These are phyloP conservation scores for Physella acuta DNA, from an alignment of 1,140 invertebrate species.

Conservation along the genomic window DNA sequence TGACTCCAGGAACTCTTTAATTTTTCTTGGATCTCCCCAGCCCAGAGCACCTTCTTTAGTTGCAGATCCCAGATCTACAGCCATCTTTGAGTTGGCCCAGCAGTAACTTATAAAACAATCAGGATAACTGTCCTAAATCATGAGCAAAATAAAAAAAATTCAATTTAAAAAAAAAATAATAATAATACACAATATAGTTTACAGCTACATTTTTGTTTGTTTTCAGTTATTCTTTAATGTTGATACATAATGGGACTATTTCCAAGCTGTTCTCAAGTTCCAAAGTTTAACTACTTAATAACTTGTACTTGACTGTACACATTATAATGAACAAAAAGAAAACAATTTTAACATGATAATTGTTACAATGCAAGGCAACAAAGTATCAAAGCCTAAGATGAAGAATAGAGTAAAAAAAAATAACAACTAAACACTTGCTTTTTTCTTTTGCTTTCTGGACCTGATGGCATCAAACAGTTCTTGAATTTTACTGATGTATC, in stretches of 20 bases:
- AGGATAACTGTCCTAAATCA: constrained; percentile 32
- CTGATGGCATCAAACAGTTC: constrained; percentile 43
- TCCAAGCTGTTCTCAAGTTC: too few species aligned
- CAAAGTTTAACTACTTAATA: too few species aligned
- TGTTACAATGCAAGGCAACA: neutral
- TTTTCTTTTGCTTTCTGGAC: constrained; percentile 34
- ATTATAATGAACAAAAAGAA: neutral
- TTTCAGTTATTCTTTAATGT: too few species aligned
- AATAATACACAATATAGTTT: too few species aligned
- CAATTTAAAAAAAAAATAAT: too few species aligned
- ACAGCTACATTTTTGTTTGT: too few species aligned
- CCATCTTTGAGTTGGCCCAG: constrained; percentile 54
- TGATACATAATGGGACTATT: too few species aligned
- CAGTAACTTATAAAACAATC: constrained; percentile 58
- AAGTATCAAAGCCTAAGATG: too few species aligned
- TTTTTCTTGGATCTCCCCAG: constrained; percentile 50
- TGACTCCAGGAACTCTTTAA: constrained; percentile 46
- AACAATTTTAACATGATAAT: neutral
- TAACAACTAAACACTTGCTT: too few species aligned
- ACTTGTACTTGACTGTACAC: neutral
- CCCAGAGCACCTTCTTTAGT: constrained; percentile 39
- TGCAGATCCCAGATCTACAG: constrained; percentile 36
- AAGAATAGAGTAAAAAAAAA: neutral
- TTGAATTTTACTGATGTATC: constrained; percentile 45
- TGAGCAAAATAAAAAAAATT: too few species aligned